A percentile compares a stretch with the other conserved stretches of the same genome.
Evolutionary conservation across 2,797 vertebrate genomes (phyloP).

Genomic region (Tangara arthus): DNA sequence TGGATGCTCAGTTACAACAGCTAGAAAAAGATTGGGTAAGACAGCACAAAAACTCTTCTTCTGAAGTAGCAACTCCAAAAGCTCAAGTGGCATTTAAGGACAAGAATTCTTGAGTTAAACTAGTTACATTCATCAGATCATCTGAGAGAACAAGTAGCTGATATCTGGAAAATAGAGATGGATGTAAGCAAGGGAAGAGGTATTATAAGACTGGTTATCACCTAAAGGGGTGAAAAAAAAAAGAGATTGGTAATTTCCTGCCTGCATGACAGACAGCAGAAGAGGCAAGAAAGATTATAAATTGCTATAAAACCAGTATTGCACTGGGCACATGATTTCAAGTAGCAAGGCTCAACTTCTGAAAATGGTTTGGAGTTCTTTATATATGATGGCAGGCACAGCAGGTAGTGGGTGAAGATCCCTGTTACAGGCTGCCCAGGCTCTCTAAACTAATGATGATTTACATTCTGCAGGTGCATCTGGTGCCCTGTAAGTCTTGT

Average conservation of each 20-base stretch:
- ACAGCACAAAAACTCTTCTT: not conserved
- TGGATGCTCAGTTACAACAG: not conserved
- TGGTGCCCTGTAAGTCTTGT: not conserved
- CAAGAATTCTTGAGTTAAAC: not conserved
- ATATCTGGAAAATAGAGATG: not conserved
- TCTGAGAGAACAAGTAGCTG: not conserved
- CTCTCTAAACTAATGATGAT: not conserved
- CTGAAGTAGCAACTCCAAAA: not conserved
- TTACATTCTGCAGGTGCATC: not conserved
- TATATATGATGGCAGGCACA: not conserved
- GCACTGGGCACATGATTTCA: not conserved
- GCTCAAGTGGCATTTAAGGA: not conserved
- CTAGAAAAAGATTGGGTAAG: not conserved
- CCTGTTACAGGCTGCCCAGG: not conserved
- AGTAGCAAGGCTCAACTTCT: not conserved
- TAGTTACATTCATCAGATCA: not conserved
- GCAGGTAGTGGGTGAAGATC: not conserved
- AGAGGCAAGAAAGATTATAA: not conserved
- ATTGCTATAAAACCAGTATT: not conserved
- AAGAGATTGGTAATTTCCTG: not conserved
- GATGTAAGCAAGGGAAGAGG: not conserved
- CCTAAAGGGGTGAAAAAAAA: accelerated
- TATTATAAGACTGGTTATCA: not conserved
- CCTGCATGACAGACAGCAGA: not conserved
- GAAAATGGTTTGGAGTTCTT: not conserved